Evolutionary conservation across 2,113 vertebrate species (phyloP).

Genomic region (Austrofundulus limnaeus): DNA sequence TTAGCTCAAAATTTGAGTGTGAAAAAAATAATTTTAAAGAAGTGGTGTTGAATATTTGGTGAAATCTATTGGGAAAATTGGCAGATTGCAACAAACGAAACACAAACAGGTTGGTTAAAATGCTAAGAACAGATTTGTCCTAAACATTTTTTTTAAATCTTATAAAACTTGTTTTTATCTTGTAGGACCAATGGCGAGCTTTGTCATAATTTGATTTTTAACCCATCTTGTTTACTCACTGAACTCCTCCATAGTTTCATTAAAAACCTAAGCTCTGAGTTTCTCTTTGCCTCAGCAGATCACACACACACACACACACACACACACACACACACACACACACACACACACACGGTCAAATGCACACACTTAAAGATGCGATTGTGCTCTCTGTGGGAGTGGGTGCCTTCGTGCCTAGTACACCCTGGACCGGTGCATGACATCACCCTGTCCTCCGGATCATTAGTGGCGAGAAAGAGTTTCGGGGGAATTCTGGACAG

Average conservation of each 20-base stretch:
- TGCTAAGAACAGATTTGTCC: neutral
- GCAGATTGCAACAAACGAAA: no score
- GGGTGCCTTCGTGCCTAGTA: constrained; percentile 76
- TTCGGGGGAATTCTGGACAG: constrained; percentile 68
- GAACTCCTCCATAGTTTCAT: constrained; percentile 63
- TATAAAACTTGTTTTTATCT: constrained; percentile 16
- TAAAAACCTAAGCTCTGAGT: constrained; percentile 61
- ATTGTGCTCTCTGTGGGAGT: constrained; percentile 56
- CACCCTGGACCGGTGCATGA: constrained; percentile 68
- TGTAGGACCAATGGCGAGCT: constrained; percentile 34
- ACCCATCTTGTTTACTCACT: constrained; percentile 61
- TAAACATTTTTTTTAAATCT: neutral
- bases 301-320: constrained; percentile 34
- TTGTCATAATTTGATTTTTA: constrained; percentile 60
- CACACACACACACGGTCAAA: constrained; percentile 33
- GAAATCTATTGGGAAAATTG: no score
- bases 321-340: no score
- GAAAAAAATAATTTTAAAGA: no score
- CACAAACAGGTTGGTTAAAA: neutral
- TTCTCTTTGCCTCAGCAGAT: constrained; percentile 65
- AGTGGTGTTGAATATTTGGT: no score
- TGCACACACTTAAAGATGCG: constrained; percentile 42
- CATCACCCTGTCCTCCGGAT: constrained; percentile 70
- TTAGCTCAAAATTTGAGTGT: no score
- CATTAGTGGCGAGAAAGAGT: constrained; percentile 64